Evolutionary conservation across 2,797 vertebrate genomes (phyloP).

Genomic region (Darevskia nairensis): DNA sequence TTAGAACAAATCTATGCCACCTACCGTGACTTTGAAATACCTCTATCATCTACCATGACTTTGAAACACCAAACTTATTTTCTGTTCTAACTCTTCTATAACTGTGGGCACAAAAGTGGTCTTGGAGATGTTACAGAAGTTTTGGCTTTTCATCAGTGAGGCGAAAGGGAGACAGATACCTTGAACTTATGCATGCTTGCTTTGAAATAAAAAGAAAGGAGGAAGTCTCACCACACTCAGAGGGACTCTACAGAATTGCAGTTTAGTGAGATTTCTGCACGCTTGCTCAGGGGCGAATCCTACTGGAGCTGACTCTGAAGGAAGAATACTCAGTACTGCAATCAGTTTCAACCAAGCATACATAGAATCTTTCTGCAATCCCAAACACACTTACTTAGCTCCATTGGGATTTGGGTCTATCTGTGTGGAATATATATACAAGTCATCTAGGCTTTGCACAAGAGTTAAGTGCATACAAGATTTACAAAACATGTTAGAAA

Average conservation of each 20-base stretch:
- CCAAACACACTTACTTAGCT: background rate
- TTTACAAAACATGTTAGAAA: background rate
- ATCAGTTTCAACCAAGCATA: background rate
- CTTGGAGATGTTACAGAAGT: conserved; percentile 38
- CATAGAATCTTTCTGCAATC: background rate
- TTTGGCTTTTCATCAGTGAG: background rate
- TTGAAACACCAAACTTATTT: background rate
- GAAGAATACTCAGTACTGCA: background rate
- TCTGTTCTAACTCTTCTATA: conserved; percentile 20
- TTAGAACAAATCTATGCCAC: conserved; percentile 5
- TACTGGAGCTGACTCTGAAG: background rate
- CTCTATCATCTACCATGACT: background rate
- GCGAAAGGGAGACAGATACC: background rate
- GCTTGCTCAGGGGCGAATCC: background rate
- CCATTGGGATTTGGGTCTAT: background rate
- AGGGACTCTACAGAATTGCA: background rate
- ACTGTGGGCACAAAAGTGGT: background rate
- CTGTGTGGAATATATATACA: background rate
- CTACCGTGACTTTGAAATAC: background rate
- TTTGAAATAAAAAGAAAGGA: background rate
- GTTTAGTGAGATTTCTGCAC: background rate
- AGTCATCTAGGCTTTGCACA: background rate
- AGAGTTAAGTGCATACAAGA: background rate
- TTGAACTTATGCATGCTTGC: background rate
- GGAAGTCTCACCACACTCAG: background rate